Conservation (phyloP, 1,140 invertebrate genomes). For the Arion vulgaris region DNA sequence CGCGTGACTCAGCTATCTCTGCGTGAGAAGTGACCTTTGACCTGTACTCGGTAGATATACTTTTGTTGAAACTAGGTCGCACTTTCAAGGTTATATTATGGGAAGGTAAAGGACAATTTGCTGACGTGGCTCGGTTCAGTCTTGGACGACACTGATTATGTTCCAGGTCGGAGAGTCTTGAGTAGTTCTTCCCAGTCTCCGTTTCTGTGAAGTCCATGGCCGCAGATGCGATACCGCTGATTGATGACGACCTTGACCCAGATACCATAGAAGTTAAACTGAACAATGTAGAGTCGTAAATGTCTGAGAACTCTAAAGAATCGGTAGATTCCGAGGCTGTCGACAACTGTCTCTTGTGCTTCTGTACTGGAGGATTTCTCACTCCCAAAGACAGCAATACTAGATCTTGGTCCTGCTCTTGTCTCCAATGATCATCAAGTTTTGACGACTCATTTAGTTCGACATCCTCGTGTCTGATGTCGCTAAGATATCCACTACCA, state of each 20-base stretch:
- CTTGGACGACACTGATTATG: not conserved
- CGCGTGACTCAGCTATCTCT: not conserved
- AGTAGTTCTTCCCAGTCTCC: too few relatives aligned
- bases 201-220: not conserved
- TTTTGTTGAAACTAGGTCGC: not conserved
- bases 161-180: not conserved
- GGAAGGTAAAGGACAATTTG: not conserved
- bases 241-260: not conserved
- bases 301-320: not conserved
- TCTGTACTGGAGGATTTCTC: not conserved
- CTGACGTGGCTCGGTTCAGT: not conserved
- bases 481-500: not conserved
- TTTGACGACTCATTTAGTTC: too few relatives aligned
- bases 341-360: not conserved
- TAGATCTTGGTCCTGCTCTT: not conserved
- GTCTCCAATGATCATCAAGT: not conserved
- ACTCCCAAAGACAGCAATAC: not conserved
- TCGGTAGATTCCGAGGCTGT: not conserved
- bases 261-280: not conserved
- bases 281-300: conserved; percentile 6
- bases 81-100: not conserved
- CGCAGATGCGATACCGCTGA: not conserved
- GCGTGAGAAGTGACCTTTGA: not conserved
- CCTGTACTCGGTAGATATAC: not conserved
- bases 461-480: not conserved